A percentile compares a stretch with the other conserved stretches of the same genome.
These are phyloP conservation scores for Sebastes oblongus DNA, from an alignment of 2,797 vertebrate species.

Conservation along the genomic window DNA sequence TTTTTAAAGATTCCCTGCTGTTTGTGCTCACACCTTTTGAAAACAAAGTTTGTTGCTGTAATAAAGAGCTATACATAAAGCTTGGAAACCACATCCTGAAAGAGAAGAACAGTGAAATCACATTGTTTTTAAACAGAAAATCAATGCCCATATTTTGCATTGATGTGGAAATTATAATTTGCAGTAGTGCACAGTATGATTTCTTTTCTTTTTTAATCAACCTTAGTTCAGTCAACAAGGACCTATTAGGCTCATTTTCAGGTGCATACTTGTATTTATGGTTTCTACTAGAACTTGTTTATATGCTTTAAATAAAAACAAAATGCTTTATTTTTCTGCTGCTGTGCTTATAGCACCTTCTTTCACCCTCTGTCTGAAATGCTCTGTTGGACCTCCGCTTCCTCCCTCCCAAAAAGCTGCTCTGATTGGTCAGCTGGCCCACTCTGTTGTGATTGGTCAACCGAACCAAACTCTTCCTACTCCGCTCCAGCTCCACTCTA, in stretches of 20 bases:
- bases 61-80: not conserved
- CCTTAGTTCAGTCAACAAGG: not conserved
- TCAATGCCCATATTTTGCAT: not conserved
- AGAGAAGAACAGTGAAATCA: not conserved
- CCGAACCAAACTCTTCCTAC: not conserved
- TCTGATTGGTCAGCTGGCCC: too few species aligned
- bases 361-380: accelerated
- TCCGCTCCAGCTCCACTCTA: accelerated
- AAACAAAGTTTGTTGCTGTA: not conserved
- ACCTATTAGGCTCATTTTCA: too few species aligned
- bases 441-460: not conserved
- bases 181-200: not conserved
- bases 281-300: not conserved
- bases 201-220: not conserved
- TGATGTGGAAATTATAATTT: constrained; percentile 12
- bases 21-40: constrained; percentile 26
- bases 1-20: constrained; percentile 25
- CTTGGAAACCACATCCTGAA: constrained; percentile 3
- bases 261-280: not conserved
- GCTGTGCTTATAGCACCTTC: too few species aligned
- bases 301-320: too few species aligned
- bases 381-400: too few species aligned
- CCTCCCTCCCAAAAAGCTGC: too few species aligned
- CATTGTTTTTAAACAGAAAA: not conserved
- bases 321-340: not conserved